Evolutionary conservation across 2,888 invertebrate genomes (phyloP).

Genomic region (Argyra leucocephala): DNA sequence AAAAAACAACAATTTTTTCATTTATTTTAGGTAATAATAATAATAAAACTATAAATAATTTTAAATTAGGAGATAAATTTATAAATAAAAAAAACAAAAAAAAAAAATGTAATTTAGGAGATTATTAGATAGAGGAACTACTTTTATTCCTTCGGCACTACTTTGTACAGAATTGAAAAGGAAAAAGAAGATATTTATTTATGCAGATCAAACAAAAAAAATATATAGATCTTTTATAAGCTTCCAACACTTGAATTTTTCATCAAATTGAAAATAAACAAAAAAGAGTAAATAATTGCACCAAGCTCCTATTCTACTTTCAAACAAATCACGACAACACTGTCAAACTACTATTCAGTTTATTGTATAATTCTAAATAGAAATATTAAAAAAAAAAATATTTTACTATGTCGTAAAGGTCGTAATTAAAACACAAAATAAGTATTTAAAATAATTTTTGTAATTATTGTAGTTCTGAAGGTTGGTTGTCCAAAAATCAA

Average conservation of each 20-base stretch:
- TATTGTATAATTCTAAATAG: too few species aligned
- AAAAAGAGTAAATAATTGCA: neutral
- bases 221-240: neutral
- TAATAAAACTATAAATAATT: too few species aligned
- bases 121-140: neutral
- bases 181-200: neutral
- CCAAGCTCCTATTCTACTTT: neutral
- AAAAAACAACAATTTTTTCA: neutral
- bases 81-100: too few species aligned
- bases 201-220: too few species aligned
- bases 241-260: neutral
- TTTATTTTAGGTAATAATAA: too few species aligned
- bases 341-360: too few species aligned
- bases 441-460: neutral
- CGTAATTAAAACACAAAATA: neutral
- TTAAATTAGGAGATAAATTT: too few species aligned
- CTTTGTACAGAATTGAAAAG: neutral
- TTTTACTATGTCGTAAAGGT: neutral
- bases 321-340: neutral
- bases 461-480: neutral
- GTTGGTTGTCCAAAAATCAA: neutral
- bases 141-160: neutral
- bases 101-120: too few species aligned
- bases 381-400: too few species aligned
- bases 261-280: neutral